phyloP scores from a whole-genome alignment of 2,888 invertebrate species.

The Campoletis raptor region DNA sequence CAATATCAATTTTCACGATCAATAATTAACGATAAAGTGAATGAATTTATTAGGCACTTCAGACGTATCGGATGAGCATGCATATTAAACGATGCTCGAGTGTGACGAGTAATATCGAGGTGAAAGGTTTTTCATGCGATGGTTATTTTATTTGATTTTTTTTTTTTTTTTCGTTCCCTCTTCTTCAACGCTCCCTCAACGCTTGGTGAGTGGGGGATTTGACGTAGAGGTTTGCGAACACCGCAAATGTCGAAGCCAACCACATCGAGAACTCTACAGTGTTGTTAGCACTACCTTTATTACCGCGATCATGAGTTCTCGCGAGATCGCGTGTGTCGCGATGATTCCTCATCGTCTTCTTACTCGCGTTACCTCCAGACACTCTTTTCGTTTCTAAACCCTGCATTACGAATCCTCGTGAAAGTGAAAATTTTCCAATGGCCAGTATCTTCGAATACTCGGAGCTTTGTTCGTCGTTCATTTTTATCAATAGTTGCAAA shows the following conservation, averaged over 20 bases:
- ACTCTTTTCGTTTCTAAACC: slow-evolving; percentile 8
- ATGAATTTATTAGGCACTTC: slow-evolving; percentile 42
- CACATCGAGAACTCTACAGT: slow-evolving; percentile 55
- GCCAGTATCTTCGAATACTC: slow-evolving; percentile 33
- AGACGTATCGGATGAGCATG: slow-evolving; percentile 41
- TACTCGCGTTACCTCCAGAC: slow-evolving; percentile 12
- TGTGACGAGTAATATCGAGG: slow-evolving; percentile 52
- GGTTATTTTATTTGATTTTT: slow-evolving; percentile 19
- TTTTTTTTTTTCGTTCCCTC: slow-evolving; percentile 28
- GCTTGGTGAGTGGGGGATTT: slow-evolving; percentile 44
- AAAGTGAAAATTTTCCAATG: slow-evolving; percentile 45
- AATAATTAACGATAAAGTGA: slow-evolving; percentile 24
- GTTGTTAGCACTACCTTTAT: slow-evolving; percentile 60
- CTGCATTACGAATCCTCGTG: slow-evolving; percentile 9
- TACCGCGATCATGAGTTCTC: slow-evolving; percentile 59
- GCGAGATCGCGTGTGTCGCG: slow-evolving; percentile 56
- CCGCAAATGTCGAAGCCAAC: slow-evolving; percentile 41
- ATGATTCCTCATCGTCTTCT: slow-evolving; percentile 50
- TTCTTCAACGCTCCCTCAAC: slow-evolving; percentile 12
- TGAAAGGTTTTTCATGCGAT: slow-evolving; percentile 65
- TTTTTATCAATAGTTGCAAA: neutral
- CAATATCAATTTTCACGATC: slow-evolving; percentile 29
- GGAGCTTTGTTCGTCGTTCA: slow-evolving; percentile 1
- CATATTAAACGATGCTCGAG: slow-evolving; percentile 46
- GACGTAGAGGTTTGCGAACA: slow-evolving; percentile 34